Conservation (phyloP, 2,888 invertebrate genomes). For the Hydrotaea diabolus region DNA sequence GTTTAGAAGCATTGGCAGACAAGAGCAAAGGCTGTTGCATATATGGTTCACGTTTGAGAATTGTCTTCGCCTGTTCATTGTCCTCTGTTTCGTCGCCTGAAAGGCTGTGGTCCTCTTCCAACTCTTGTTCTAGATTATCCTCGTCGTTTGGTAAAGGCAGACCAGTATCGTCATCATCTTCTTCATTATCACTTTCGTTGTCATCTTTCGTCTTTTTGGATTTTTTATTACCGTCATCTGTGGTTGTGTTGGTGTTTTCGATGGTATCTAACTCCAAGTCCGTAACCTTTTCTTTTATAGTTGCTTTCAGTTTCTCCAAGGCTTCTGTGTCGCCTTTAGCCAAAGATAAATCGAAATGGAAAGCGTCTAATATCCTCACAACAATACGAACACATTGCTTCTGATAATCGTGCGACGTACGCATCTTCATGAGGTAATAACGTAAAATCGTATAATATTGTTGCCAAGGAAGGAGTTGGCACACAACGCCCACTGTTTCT, state of each 20-base stretch:
- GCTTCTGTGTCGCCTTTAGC: constrained; percentile 78
- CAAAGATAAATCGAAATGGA: constrained; percentile 93
- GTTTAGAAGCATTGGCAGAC: constrained; percentile 87
- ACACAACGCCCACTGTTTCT: constrained; percentile 89
- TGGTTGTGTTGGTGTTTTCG: constrained; percentile 76
- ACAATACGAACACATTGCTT: constrained; percentile 90
- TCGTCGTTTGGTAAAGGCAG: constrained; percentile 76
- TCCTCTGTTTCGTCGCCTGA: constrained; percentile 44
- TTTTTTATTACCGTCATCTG: constrained; percentile 77
- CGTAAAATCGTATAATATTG: constrained; percentile 92
- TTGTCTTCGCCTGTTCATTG: constrained; percentile 54
- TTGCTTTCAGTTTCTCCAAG: constrained; percentile 69
- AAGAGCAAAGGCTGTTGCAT: constrained; percentile 82
- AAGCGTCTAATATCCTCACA: constrained; percentile 91
- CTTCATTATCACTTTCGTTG: constrained; percentile 57
- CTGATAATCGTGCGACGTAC: constrained; percentile 87
- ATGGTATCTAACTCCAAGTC: constrained; percentile 70
- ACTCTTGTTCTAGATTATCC: constrained; percentile 43
- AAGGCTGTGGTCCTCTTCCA: constrained; percentile 58
- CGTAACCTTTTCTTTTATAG: constrained; percentile 69
- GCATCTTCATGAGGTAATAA: constrained; percentile 89
- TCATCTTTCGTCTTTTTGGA: constrained; percentile 42
- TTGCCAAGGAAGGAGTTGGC: constrained; percentile 92
- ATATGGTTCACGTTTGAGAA: constrained; percentile 43
- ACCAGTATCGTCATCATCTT: constrained; percentile 72